phyloP scores from a whole-genome alignment of 2,888 invertebrate species.

The Aricia artaxerxes region DNA sequence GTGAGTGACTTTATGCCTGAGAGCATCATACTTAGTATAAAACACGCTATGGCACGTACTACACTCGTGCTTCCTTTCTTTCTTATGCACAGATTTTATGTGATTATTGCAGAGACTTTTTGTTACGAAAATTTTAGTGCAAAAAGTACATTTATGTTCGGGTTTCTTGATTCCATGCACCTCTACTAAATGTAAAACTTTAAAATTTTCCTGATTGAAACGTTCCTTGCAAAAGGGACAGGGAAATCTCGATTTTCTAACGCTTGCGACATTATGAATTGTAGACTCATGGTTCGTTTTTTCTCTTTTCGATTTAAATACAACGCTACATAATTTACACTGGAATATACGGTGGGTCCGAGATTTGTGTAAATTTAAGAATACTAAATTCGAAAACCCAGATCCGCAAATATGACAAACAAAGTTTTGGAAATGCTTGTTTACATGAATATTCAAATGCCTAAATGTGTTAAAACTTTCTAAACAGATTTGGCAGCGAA shows the following conservation, averaged over 20 bases:
- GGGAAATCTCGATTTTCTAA: slow-evolving; percentile 56
- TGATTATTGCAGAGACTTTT: slow-evolving; percentile 65
- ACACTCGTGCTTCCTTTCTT: slow-evolving; percentile 64
- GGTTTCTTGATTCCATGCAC: slow-evolving; percentile 59
- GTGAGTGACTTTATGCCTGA: slow-evolving; percentile 62
- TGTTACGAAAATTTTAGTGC: slow-evolving; percentile 62
- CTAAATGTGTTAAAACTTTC: slow-evolving; percentile 58
- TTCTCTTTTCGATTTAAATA: slow-evolving; percentile 49
- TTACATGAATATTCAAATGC: slow-evolving; percentile 66
- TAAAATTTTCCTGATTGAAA: slow-evolving; percentile 58
- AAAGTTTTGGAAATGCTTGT: slow-evolving; percentile 66
- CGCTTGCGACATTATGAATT: slow-evolving; percentile 48
- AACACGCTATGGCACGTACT: slow-evolving; percentile 63
- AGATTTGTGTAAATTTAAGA: slow-evolving; percentile 62
- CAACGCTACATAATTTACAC: slow-evolving; percentile 54
- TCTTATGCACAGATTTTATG: slow-evolving; percentile 64
- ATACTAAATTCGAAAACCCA: slow-evolving; percentile 63
- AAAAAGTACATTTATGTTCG: slow-evolving; percentile 57
- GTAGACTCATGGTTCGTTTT: slow-evolving; percentile 50
- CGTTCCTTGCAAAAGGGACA: slow-evolving; percentile 58
- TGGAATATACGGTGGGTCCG: slow-evolving; percentile 53
- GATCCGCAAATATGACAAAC: slow-evolving; percentile 68
- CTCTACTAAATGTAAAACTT: slow-evolving; percentile 55
- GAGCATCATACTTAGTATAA: slow-evolving; percentile 63
- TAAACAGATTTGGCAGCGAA: slow-evolving; percentile 62